Conservation (phyloP, 2,888 invertebrate species). For the Ophion ellenae region DNA sequence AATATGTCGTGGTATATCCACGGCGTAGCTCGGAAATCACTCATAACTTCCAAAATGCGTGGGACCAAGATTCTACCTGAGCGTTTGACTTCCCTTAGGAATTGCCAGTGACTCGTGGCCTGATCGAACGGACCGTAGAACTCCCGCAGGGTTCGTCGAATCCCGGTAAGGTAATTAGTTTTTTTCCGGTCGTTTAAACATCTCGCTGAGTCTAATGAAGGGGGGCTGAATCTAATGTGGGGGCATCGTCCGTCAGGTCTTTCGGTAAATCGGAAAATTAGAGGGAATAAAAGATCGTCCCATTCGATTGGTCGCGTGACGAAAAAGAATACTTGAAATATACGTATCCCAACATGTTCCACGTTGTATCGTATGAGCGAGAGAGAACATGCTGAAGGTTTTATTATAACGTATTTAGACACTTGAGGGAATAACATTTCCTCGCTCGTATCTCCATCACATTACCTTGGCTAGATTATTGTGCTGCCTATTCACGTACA, state of each 20-base stretch:
- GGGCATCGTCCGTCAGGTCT: not conserved
- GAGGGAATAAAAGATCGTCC: not conserved
- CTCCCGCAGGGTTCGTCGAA: conserved; percentile 2
- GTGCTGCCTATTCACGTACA: conserved; percentile 41
- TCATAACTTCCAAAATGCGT: conserved; percentile 51
- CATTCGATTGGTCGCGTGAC: conserved; percentile 4
- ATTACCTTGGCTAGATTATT: conserved; percentile 24
- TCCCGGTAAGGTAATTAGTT: not conserved
- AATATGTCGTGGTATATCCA: conserved; percentile 26
- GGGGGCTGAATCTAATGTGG: no score
- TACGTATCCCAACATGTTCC: conserved; percentile 4
- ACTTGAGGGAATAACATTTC: conserved; percentile 44
- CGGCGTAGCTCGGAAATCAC: conserved; percentile 13
- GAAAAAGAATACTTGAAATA: conserved; percentile 13
- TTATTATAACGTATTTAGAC: conserved; percentile 47
- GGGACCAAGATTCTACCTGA: not conserved
- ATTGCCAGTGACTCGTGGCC: conserved; percentile 5
- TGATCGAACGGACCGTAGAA: not conserved
- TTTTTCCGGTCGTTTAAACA: conserved; percentile 8
- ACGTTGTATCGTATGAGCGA: conserved; percentile 7
- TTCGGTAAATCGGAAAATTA: conserved; percentile 1
- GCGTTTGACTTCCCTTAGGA: not conserved
- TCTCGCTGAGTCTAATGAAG: not conserved
- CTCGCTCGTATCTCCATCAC: conserved; percentile 25
- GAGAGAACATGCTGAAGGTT: conserved; percentile 24